phyloP scores from a whole-genome alignment of 2,888 invertebrate species.

The Heteropelma amictum region DNA sequence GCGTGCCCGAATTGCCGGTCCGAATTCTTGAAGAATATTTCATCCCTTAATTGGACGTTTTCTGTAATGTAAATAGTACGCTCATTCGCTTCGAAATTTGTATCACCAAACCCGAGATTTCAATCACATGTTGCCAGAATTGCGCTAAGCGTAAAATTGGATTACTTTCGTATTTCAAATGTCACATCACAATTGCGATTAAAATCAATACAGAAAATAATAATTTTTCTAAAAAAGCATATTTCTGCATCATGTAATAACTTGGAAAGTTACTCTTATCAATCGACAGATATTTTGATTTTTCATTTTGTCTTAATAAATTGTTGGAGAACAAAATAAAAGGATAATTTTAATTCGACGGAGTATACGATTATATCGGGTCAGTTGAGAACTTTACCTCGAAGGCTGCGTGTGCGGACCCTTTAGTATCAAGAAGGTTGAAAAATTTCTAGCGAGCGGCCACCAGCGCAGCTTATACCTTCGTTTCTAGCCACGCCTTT shows the following conservation, averaged over 20 bases:
- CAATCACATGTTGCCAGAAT: too few species aligned
- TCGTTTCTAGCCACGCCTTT: slow-evolving; percentile 35
- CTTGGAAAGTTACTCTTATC: too few species aligned
- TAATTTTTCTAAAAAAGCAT: too few species aligned
- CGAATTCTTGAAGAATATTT: neutral
- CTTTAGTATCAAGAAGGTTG: slow-evolving; percentile 29
- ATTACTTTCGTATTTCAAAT: too few species aligned
- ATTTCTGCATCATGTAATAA: too few species aligned
- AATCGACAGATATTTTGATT: too few species aligned
- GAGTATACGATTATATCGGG: too few species aligned
- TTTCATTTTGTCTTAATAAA: too few species aligned
- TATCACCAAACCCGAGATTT: neutral
- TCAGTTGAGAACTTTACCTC: neutral
- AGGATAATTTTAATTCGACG: neutral
- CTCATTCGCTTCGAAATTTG: neutral
- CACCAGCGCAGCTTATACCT: slow-evolving; percentile 27
- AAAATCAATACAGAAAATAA: too few species aligned
- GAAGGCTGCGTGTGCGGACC: neutral
- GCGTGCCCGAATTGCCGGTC: neutral
- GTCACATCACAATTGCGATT: too few species aligned
- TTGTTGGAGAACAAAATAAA: neutral
- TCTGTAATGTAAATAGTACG: neutral
- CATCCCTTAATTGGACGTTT: slow-evolving; percentile 13
- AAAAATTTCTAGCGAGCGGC: slow-evolving; percentile 7
- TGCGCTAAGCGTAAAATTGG: too few species aligned